Percentiles rank a stretch among this genome's conserved stretches.
phyloP scores from a whole-genome alignment of 30 jellyfish, hydroid and myxozoan genomes.

The Clytia hemisphaerica region DNA sequence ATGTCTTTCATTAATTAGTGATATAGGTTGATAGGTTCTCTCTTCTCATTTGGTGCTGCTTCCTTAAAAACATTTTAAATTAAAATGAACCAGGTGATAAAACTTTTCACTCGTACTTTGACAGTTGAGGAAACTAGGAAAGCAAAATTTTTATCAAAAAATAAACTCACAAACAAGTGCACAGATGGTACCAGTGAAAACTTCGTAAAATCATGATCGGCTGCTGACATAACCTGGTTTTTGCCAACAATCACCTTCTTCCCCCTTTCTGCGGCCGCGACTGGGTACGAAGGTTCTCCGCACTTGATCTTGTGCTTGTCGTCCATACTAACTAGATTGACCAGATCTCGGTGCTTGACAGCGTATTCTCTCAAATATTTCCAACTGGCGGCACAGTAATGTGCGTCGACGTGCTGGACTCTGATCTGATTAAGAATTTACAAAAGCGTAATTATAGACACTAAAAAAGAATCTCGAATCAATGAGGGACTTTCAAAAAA shows the following conservation, averaged over 20 bases:
- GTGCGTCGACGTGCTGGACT: constrained; percentile 7
- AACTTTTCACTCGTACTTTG: too few species aligned
- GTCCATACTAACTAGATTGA: constrained; percentile 16
- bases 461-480: too few species aligned
- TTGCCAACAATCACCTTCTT: background rate
- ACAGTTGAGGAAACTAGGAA: too few species aligned
- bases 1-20: too few species aligned
- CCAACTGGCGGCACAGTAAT: constrained; percentile 10
- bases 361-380: constrained; percentile 22
- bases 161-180: constrained; percentile 2
- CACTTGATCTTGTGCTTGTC: constrained; percentile 19
- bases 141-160: too few species aligned
- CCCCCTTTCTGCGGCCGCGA: constrained; percentile 29
- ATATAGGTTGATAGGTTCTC: too few species aligned
- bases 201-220: constrained; percentile 30
- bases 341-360: background rate
- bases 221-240: constrained; percentile 1
- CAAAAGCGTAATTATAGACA: too few species aligned
- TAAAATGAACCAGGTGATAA: too few species aligned
- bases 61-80: too few species aligned
- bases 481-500: too few species aligned
- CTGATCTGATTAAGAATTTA: too few species aligned
- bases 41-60: too few species aligned
- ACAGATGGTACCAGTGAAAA: constrained; percentile 28
- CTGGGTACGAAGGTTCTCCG: constrained; percentile 29